phyloP scores from a whole-genome alignment of 2,888 invertebrate species.

The Empis livida region DNA sequence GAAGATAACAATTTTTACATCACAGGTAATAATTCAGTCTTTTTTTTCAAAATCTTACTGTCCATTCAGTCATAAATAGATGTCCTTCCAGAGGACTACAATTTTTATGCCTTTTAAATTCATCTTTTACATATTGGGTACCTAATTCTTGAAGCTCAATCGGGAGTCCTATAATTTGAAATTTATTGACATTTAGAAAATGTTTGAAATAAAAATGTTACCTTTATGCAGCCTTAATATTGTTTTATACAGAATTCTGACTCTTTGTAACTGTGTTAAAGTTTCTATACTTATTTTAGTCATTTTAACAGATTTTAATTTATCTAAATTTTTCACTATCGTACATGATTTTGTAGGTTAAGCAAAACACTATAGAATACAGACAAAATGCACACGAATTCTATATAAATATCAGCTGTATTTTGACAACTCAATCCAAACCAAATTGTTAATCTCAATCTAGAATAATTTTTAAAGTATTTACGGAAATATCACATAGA shows the following conservation, averaged over 20 bases:
- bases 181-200: neutral
- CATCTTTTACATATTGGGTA: slow-evolving; percentile 64
- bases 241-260: slow-evolving; percentile 62
- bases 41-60: slow-evolving; percentile 38
- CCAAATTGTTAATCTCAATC: too few species aligned
- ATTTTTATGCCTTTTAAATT: slow-evolving; percentile 73
- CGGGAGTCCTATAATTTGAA: slow-evolving; percentile 42
- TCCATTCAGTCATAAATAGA: slow-evolving; percentile 81
- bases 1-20: slow-evolving; percentile 20
- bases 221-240: slow-evolving; percentile 64
- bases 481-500: too few species aligned
- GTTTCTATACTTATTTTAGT: slow-evolving; percentile 21
- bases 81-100: slow-evolving; percentile 55
- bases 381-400: too few species aligned
- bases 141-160: slow-evolving; percentile 55
- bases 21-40: neutral
- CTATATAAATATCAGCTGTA: too few species aligned
- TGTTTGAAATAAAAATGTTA: slow-evolving; percentile 7
- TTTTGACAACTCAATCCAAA: too few species aligned
- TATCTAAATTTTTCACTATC: too few species aligned
- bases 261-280: slow-evolving; percentile 46
- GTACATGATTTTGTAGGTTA: too few species aligned
- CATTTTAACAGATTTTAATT: slow-evolving; percentile 15
- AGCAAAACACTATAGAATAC: too few species aligned
- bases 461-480: too few species aligned